These are phyloP conservation scores for Eucera pruinosa DNA, from an alignment of 2,888 invertebrate species.

Conservation along the genomic window DNA sequence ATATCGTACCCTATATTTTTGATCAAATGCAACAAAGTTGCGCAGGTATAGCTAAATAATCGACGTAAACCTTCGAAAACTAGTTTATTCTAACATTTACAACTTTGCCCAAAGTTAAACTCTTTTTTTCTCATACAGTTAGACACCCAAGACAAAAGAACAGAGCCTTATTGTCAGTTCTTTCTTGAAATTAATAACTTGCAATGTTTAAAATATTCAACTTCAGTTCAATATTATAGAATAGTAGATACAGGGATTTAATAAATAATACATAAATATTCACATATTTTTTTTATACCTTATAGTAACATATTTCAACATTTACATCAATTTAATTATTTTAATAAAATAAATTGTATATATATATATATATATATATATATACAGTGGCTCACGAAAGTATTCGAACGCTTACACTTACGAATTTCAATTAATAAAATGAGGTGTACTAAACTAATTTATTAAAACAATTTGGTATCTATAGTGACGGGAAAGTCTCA, in stretches of 20 bases:
- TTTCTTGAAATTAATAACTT: no score
- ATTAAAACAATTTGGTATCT: no score
- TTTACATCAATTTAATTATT: conserved; percentile 30
- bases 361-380: no score
- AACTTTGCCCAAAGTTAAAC: not conserved
- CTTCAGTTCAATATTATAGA: not conserved
- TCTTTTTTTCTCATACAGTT: not conserved
- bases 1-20: not conserved
- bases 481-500: no score
- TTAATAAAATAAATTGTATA: no score
- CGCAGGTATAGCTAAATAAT: not conserved
- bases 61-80: not conserved
- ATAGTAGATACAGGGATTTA: conserved; percentile 7
- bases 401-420: no score
- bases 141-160: not conserved
- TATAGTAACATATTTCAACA: conserved; percentile 42
- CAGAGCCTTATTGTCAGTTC: no score
- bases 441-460: no score
- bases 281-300: conserved; percentile 29
- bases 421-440: no score
- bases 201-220: no score
- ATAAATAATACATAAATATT: conserved; percentile 37
- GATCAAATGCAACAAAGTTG: not conserved
- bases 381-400: no score
- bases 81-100: not conserved